Percentiles rank a stretch among this genome's conserved stretches.
Evolutionary conservation across 2,797 vertebrate genomes (phyloP).

Genomic region (Microhierax caerulescens): DNA sequence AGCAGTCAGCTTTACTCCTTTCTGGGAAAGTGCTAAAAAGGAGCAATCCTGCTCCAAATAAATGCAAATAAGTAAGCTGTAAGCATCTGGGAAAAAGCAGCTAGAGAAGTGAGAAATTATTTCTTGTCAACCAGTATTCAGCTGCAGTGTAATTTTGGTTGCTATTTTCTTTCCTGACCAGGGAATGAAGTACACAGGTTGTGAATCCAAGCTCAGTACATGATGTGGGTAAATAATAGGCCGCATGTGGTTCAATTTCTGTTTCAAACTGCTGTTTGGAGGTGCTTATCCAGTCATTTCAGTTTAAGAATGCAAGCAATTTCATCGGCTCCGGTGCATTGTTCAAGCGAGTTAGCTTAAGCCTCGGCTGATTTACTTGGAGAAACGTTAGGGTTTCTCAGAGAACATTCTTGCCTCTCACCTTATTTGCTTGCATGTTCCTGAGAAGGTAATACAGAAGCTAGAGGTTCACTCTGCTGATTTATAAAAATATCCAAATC

Average conservation of each 20-base stretch:
- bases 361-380: not conserved
- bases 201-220: not conserved
- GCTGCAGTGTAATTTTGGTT: not conserved
- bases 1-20: not conserved
- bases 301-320: conserved; percentile 12
- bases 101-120: not conserved
- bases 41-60: not conserved
- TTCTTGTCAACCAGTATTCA: not conserved
- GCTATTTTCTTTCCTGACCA: not conserved
- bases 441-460: not conserved
- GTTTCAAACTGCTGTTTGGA: not conserved
- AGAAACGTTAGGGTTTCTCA: not conserved
- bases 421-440: not conserved
- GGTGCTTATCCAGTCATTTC: not conserved
- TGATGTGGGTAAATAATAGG: not conserved
- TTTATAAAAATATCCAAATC: not conserved
- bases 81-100: not conserved
- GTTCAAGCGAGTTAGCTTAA: not conserved
- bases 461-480: not conserved
- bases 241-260: not conserved
- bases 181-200: not conserved
- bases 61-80: not conserved
- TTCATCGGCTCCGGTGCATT: not conserved
- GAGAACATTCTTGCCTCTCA: not conserved
- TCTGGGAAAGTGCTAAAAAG: conserved; percentile 14